Evolutionary conservation across 2,797 vertebrate genomes (phyloP), one percentile per base, ranked within the genome.

Genomic region (Anomalospiza imberbis): DNA sequence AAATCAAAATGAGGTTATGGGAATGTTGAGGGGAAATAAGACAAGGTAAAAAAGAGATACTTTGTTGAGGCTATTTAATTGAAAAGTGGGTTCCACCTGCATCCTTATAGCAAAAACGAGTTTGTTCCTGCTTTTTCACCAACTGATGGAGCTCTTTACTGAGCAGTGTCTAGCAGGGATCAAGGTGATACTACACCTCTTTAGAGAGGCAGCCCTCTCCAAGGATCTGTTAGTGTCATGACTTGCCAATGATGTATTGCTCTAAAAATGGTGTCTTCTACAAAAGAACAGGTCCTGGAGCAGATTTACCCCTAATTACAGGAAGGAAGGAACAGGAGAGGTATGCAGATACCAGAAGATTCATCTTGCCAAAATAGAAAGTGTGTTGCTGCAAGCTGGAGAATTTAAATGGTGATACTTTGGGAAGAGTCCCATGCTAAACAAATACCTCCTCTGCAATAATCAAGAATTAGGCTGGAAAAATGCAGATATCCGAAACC

Each of bases 301-400:
- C 95, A 97, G 94, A 97, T 97, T 95, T 96, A 95, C 73, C 76
- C 94, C 89, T 97, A 97, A 97, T 97, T 97, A 97, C 97, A 97
- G 97, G 97, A 97, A 97, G 97, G 97, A 97, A 97, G 96, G 96
- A 97, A 97, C 85, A 96, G 94, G 87, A 94, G 83, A 95, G 86
- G 96, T 89, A 95, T 96, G 96, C 91, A 95, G 96, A 97, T 95
- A 95, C 93, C 93, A 93, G 92, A 76, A 97, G 96, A 97, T 95
- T 94, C 96, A 96, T 97, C 97, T 95, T 92, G 95, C 95, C 95
- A 95, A 97, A 97, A 96, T 93, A 95, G 95, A 95, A 91, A 92
- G 88, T 96, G 87, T 62, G 44, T 91, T 94, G 88, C 78, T 95
- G 77, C 77, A 89, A 96, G 94, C 61, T 66, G 86, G 75, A 84